Evolutionary conservation across 2,797 vertebrate genomes (phyloP).

Genomic region (Megaceryle alcyon): DNA sequence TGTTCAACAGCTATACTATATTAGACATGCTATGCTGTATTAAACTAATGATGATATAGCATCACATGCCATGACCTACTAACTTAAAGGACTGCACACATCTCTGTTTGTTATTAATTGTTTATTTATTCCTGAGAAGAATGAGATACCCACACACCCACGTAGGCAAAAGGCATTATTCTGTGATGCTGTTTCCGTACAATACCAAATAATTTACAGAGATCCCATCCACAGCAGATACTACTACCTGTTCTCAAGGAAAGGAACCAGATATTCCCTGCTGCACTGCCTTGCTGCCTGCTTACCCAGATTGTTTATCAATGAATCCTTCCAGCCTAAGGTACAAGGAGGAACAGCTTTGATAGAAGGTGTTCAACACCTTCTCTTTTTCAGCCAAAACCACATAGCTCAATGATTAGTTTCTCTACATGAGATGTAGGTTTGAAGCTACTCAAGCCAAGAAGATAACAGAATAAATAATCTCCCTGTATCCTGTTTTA

Average conservation of each 20-base stretch:
- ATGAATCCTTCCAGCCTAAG: not conserved
- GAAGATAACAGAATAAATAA: not conserved
- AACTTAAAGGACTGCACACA: not conserved
- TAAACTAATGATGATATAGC: not conserved
- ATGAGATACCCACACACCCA: not conserved
- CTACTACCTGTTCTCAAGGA: not conserved
- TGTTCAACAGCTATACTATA: not conserved
- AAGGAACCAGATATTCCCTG: not conserved
- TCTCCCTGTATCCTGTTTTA: not conserved
- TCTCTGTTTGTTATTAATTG: not conserved
- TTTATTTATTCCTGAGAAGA: not conserved
- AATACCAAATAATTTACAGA: not conserved
- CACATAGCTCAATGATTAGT: not conserved
- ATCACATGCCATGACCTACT: not conserved
- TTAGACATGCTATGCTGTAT: too few species aligned
- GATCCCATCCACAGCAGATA: not conserved
- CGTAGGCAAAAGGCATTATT: not conserved
- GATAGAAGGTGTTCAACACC: not conserved
- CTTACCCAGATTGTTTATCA: not conserved
- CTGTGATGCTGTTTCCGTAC: not conserved
- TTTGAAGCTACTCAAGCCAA: not conserved
- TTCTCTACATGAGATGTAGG: not conserved
- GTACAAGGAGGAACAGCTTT: not conserved
- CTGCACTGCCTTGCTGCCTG: not conserved
- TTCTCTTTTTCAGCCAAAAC: not conserved